phyloP scores from a whole-genome alignment of 2,113 vertebrate genomes.

The Platysteira castanea region DNA sequence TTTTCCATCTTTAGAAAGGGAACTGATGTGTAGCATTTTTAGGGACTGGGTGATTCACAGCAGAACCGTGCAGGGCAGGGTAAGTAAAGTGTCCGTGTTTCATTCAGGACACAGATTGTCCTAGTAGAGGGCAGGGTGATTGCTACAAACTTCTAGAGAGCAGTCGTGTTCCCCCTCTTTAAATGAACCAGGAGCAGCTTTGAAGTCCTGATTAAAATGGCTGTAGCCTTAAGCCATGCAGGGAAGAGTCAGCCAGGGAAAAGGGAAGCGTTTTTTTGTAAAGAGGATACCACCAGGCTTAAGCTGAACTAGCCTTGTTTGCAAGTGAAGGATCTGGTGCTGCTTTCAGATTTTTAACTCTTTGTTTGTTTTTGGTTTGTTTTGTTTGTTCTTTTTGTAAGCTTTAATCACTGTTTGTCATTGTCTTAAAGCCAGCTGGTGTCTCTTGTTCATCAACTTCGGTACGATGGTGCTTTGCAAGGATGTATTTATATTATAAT shows the following conservation, averaged over 20 bases:
- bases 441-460: constrained; percentile 72
- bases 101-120: neutral
- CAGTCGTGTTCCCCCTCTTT: neutral
- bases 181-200: neutral
- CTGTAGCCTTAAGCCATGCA: constrained; percentile 13
- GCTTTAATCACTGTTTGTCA: constrained; percentile 75
- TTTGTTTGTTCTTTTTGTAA: constrained; percentile 56
- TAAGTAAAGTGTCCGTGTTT: neutral
- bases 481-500: constrained; percentile 85
- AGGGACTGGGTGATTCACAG: neutral
- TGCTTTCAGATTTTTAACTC: constrained; percentile 74
- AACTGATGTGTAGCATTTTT: neutral
- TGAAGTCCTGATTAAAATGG: constrained; percentile 1
- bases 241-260: neutral
- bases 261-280: neutral
- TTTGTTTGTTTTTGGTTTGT: constrained; percentile 36
- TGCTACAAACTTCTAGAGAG: neutral
- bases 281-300: constrained; percentile 55
- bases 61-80: neutral
- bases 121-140: neutral
- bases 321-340: constrained; percentile 81
- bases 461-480: constrained; percentile 85
- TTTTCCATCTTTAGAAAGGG: neutral
- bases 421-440: constrained; percentile 74
- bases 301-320: constrained; percentile 67